These are phyloP conservation scores for Acanthosepion lycidas DNA, from an alignment of 2,888 invertebrate species.

Conservation along the genomic window DNA sequence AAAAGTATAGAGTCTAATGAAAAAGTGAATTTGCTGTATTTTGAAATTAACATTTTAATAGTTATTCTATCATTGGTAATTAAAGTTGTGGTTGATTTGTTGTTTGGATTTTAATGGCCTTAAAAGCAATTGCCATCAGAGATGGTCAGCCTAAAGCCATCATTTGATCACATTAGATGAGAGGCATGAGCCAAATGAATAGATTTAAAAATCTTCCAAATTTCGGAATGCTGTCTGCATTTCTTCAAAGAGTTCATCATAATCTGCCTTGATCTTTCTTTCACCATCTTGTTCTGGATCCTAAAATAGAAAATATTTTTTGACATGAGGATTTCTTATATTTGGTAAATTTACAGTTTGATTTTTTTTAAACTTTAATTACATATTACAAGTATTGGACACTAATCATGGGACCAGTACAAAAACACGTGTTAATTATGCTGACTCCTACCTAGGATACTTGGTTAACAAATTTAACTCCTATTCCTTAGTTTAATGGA, in stretches of 20 bases:
- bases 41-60: not conserved
- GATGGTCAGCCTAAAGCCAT: not conserved
- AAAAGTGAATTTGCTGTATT: not conserved
- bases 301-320: slow-evolving; percentile 76
- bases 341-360: no score
- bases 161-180: not conserved
- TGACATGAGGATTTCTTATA: not conserved
- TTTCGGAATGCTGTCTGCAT: slow-evolving; percentile 98
- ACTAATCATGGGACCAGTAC: no score
- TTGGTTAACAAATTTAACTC: no score
- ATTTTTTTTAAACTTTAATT: no score
- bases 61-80: not conserved
- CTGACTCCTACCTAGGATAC: no score
- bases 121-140: not conserved
- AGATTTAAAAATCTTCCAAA: slow-evolving; percentile 85
- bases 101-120: not conserved
- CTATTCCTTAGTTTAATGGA: no score
- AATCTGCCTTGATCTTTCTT: slow-evolving; percentile 95
- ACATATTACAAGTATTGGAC: no score
- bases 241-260: slow-evolving; percentile 96
- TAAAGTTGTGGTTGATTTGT: not conserved
- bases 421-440: no score
- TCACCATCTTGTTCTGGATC: slow-evolving; percentile 99
- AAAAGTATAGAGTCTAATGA: not conserved
- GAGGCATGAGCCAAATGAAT: not conserved